Base-by-base conservation (phyloP, 2,888 invertebrate species). In the Helobdella robusta region DNA sequence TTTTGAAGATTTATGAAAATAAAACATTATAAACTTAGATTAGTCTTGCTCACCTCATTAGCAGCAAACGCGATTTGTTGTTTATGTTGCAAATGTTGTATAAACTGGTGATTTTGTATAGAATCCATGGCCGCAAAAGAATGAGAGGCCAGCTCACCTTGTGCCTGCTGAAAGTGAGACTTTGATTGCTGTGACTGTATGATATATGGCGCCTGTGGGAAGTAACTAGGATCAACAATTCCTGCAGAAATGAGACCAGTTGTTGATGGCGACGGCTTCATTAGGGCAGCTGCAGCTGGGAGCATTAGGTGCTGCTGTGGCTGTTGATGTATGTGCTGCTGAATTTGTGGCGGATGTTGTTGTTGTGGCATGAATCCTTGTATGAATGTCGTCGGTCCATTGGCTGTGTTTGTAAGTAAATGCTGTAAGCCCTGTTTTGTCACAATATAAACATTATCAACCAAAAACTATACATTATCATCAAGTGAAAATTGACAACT, bases 41-140 rank as follows among this genome's bases (percentile, higher is more conserved):
- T n/a, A n/a, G n/a, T n/a, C n/a, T n/a, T n/a, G n/a, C n/a, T n/a
- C n/a, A n/a, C n/a, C n/a, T n/a, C n/a, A n/a, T n/a, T 32, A n/a
- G 20, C 56, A 1, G 56, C 56, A n/a, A 56, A 56, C 1, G 56
- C 56, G 32, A 30, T 30, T n/a, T 56, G 56, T 11, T 56, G 56
- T 11, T 56, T 25, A n/a, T 56, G 56, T 18, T 56, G 56, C 56
- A 30, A 32, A 30, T 30, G 56, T n/a, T 40, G 44, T 40, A 15
- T 40, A 40, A 15, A n/a, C n/a, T 40, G 44, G 11, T 40, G 44
- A 30, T 56, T 25, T 32, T 56, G 56, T 6, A 56, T 11, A n/a
- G 32, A 30, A n/a, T 56, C 56, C 28, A 56, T 8, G 20, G 25
- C 56, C 5, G 56, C 28, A n/a, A 56, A 11, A 1, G 56, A 30